These are phyloP conservation scores for Diachasma alloeum DNA, from an alignment of 1,140 invertebrate genomes.

Conservation along the genomic window DNA sequence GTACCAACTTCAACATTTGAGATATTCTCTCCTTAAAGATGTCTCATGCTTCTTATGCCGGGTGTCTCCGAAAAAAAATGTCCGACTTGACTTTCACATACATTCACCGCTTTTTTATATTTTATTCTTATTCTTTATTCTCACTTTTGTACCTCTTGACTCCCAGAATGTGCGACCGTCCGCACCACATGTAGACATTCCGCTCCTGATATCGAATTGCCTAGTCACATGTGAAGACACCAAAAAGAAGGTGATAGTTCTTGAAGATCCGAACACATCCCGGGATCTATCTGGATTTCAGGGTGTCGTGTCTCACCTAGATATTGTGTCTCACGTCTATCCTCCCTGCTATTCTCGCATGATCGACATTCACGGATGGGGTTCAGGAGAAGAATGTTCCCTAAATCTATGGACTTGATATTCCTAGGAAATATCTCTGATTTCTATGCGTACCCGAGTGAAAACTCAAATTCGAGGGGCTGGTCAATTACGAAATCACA, in stretches of 20 bases:
- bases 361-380: too few relatives aligned
- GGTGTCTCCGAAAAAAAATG: not conserved
- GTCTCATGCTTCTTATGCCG: constrained; percentile 29
- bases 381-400: too few relatives aligned
- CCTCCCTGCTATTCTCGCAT: not conserved
- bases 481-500: too few relatives aligned
- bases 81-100: not conserved
- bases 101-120: not conserved
- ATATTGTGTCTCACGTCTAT: not conserved
- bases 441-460: too few relatives aligned
- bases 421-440: too few relatives aligned
- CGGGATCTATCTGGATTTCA: not conserved
- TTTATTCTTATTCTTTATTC: too few relatives aligned
- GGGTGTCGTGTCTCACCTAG: not conserved
- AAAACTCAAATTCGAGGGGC: too few relatives aligned
- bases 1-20: constrained; percentile 16
- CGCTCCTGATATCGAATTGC: constrained; percentile 53
- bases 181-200: constrained; percentile 20
- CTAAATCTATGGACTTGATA: too few relatives aligned
- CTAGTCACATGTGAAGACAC: constrained; percentile 57
- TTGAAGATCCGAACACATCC: not conserved
- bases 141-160: not conserved
- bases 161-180: constrained; percentile 12
- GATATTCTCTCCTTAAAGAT: constrained; percentile 36
- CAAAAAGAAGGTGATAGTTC: not conserved